These are phyloP conservation scores for Chromis chromis DNA, from an alignment of 2,797 vertebrate genomes.

Conservation along the genomic window DNA sequence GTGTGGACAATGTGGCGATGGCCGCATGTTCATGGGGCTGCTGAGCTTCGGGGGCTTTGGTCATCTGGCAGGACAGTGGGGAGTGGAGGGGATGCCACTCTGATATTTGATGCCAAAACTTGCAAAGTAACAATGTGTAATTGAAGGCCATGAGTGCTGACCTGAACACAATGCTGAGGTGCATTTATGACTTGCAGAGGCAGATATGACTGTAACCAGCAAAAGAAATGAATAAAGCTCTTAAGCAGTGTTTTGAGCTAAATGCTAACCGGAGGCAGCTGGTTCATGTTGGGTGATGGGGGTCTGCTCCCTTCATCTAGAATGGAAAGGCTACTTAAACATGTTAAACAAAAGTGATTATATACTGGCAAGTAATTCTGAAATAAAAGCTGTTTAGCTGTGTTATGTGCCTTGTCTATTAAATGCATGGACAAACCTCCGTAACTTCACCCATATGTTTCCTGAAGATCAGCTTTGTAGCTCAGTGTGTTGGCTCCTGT, in stretches of 20 bases:
- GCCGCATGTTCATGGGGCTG: conserved; percentile 24
- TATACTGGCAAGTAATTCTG: no score
- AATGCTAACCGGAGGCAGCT: not conserved
- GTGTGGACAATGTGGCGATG: conserved; percentile 61
- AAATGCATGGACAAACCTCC: no score
- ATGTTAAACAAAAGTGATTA: no score
- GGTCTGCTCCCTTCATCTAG: not conserved
- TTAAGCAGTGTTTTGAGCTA: not conserved
- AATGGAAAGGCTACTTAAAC: not conserved
- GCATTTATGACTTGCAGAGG: not conserved
- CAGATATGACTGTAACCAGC: not conserved
- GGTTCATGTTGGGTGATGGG: not conserved
- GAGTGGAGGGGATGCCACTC: conserved; percentile 14
- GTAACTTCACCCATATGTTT: no score
- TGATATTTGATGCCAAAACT: conserved; percentile 51
- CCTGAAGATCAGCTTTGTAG: no score
- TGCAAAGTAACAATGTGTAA: conserved; percentile 42
- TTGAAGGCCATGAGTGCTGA: conserved; percentile 47
- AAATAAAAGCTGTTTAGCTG: no score
- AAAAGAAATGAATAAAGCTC: not conserved
- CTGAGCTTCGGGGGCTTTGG: conserved; percentile 51
- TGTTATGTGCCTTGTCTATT: no score
- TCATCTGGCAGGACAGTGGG: conserved; percentile 64
- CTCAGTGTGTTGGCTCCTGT: no score
- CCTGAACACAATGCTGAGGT: conserved; percentile 37